These are phyloP conservation scores for Eurystomus gularis DNA, from an alignment of 2,113 vertebrate genomes.

Conservation along the genomic window DNA sequence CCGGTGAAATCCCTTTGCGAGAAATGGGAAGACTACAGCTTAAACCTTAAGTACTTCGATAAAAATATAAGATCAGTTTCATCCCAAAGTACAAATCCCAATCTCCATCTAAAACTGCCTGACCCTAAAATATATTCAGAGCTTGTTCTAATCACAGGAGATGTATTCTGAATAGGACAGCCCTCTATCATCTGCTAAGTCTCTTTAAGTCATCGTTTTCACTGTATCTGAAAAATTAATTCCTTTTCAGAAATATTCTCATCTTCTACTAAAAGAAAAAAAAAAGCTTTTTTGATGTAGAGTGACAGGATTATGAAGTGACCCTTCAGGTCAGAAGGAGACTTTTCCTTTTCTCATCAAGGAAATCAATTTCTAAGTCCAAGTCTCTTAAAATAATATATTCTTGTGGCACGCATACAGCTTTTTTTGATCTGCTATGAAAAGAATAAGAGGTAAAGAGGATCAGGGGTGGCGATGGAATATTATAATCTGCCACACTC, in stretches of 20 bases:
- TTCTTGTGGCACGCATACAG: conserved; percentile 77
- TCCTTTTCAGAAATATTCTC: conserved; percentile 84
- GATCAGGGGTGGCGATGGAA: conserved; percentile 82
- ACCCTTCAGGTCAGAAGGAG: conserved; percentile 81
- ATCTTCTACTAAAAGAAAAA: conserved; percentile 73
- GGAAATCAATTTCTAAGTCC: conserved; percentile 86
- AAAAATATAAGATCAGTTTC: conserved; percentile 78
- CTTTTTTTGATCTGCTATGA: conserved; percentile 81
- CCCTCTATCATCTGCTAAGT: conserved; percentile 71
- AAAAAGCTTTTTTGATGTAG: conserved; percentile 71
- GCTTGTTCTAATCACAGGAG: conserved; percentile 76
- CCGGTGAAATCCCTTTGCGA: conserved; percentile 63
- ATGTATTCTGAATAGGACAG: conserved; percentile 65
- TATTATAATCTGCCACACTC: conserved; percentile 85
- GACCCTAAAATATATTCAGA: conserved; percentile 68
- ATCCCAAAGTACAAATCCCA: conserved; percentile 69
- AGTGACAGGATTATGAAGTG: conserved; percentile 81
- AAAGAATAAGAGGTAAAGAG: conserved; percentile 85
- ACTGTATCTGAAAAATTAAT: conserved; percentile 81
- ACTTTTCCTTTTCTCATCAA: conserved; percentile 85
- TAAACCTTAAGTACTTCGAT: conserved; percentile 73
- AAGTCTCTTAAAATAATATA: conserved; percentile 87
- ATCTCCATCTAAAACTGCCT: conserved; percentile 71
- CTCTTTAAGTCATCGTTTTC: conserved; percentile 75
- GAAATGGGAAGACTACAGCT: conserved; percentile 56